Percentiles rank a stretch among this genome's conserved stretches.
These are phyloP conservation scores for Creontiades dilutus DNA, from an alignment of 2,888 invertebrate genomes.

Conservation along the genomic window DNA sequence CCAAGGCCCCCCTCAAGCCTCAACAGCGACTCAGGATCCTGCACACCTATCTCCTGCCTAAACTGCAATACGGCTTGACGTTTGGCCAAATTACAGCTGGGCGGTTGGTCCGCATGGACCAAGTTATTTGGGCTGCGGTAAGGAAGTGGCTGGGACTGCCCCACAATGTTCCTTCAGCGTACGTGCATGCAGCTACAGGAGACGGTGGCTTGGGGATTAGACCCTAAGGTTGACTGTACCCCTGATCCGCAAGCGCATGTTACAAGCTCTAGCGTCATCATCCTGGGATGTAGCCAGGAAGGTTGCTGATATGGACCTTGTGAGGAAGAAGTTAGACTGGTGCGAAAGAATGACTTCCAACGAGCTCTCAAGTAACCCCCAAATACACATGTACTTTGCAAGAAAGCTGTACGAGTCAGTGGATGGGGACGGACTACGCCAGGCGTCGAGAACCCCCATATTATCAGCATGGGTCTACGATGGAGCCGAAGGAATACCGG, in stretches of 20 bases:
- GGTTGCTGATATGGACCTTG: background rate
- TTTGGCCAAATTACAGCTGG: too few species aligned
- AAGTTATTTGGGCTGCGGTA: conserved; percentile 76
- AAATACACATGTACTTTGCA: too few species aligned
- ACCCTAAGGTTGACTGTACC: conserved; percentile 70
- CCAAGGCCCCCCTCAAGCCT: too few species aligned
- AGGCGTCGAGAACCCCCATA: background rate
- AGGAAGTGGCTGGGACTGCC: conserved; percentile 77
- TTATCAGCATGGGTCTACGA: background rate
- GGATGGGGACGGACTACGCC: background rate
- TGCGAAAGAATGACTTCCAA: background rate
- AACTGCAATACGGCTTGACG: too few species aligned
- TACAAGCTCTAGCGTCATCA: background rate
- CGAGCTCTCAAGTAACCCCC: background rate
- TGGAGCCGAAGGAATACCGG: background rate
- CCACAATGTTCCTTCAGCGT: conserved; percentile 77
- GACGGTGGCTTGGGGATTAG: conserved; percentile 76
- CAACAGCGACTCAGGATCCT: too few species aligned
- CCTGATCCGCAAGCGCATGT: background rate
- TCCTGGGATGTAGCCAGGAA: background rate
- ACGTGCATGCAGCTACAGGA: conserved; percentile 73
- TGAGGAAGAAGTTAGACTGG: background rate
- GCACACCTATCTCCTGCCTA: too few species aligned
- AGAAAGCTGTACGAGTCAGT: background rate
- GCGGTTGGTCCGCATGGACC: conserved; percentile 76